These are phyloP conservation scores for Cataglyphis livida DNA, from an alignment of 2,888 invertebrate species.

Conservation along the genomic window DNA sequence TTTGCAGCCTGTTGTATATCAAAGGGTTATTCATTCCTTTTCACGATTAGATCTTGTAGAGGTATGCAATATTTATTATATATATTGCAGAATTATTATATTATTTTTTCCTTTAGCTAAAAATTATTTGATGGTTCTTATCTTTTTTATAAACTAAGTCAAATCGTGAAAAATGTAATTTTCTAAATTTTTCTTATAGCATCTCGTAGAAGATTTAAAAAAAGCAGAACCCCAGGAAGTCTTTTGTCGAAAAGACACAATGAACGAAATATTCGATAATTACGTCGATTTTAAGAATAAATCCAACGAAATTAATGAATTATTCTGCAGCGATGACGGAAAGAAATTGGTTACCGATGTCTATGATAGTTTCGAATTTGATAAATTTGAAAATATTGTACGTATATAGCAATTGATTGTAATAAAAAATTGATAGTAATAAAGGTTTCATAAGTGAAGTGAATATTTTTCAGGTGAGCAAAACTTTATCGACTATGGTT, in stretches of 20 bases:
- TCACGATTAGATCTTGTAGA: conserved; percentile 76
- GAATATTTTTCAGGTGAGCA: conserved; percentile 71
- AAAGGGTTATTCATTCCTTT: conserved; percentile 74
- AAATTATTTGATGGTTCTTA: background rate
- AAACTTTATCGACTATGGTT: conserved; percentile 77
- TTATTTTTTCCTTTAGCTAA: background rate
- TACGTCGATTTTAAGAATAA: conserved; percentile 66
- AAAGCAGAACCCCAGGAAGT: conserved; percentile 64
- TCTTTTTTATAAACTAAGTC: background rate
- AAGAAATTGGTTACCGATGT: conserved; percentile 77
- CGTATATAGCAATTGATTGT: conserved; percentile 47
- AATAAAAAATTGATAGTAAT: background rate
- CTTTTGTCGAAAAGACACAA: conserved; percentile 74
- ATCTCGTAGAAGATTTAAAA: conserved; percentile 65
- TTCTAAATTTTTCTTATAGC: conserved; percentile 61
- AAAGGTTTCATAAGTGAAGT: background rate
- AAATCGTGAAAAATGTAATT: background rate
- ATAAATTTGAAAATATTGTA: conserved; percentile 76
- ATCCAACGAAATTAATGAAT: conserved; percentile 62
- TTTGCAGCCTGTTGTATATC: conserved; percentile 77
- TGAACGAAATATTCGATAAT: conserved; percentile 75
- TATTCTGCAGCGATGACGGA: conserved; percentile 77
- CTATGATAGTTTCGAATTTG: conserved; percentile 76
- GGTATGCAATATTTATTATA: conserved; percentile 62
- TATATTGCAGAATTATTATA: background rate